phyloP scores from a whole-genome alignment of 2,797 vertebrate genomes.

The Chlorospingus semifuscus region DNA sequence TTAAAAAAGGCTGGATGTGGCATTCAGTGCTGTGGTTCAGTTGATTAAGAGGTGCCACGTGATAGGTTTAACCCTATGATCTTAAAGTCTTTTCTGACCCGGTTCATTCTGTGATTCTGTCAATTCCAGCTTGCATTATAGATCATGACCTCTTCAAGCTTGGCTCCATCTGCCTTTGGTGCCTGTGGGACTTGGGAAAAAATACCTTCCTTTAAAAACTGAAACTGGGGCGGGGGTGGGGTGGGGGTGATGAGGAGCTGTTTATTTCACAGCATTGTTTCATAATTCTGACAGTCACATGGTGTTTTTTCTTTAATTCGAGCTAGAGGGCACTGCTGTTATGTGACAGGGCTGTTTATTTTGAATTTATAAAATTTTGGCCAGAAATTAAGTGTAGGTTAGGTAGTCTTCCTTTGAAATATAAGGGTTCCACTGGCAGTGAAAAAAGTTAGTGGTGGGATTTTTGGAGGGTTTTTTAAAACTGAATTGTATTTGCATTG shows the following conservation, averaged over 20 bases:
- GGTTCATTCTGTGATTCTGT: background rate
- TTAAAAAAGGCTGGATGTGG: background rate
- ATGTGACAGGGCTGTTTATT: background rate
- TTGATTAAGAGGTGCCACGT: background rate
- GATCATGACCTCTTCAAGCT: background rate
- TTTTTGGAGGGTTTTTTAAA: background rate
- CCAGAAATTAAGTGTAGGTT: background rate
- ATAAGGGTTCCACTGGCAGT: background rate
- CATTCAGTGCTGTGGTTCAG: background rate
- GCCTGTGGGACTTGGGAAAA: background rate
- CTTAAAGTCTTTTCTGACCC: background rate
- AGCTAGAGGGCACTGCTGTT: background rate
- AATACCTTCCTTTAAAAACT: background rate
- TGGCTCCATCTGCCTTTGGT: background rate
- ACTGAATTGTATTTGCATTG: background rate
- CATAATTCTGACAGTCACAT: background rate
- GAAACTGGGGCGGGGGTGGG: rapidly evolving
- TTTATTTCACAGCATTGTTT: background rate
- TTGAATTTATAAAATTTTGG: background rate
- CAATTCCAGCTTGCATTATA: background rate
- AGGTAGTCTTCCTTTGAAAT: background rate
- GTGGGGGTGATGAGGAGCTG: background rate
- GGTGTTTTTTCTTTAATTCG: background rate
- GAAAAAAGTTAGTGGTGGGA: background rate
- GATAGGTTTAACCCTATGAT: background rate